Percentiles rank a stretch among this genome's conserved stretches.
These are phyloP conservation scores for Diglossa cyanea DNA, from an alignment of 2,797 vertebrate species.

Conservation along the genomic window DNA sequence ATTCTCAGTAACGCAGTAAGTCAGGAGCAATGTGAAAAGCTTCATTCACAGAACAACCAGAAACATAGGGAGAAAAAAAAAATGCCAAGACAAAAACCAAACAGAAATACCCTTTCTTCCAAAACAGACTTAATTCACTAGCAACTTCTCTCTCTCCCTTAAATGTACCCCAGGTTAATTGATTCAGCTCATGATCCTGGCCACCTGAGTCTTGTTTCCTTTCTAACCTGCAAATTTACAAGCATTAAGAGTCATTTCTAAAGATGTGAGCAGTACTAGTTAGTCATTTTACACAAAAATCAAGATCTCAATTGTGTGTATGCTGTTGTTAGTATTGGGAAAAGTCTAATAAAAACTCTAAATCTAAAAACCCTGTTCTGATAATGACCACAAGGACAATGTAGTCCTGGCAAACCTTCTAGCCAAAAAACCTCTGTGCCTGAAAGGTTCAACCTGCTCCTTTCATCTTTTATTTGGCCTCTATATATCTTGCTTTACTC, in stretches of 20 bases:
- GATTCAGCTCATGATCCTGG: background rate
- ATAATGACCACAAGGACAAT: background rate
- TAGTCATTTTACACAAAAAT: background rate
- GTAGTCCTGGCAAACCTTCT: background rate
- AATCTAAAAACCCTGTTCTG: background rate
- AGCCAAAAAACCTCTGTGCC: rapidly evolving
- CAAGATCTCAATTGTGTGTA: background rate
- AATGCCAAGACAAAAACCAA: rapidly evolving
- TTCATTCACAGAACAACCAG: background rate
- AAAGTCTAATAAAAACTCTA: background rate
- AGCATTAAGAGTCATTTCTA: background rate
- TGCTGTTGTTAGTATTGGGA: background rate
- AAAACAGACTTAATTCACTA: background rate
- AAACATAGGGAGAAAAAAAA: background rate
- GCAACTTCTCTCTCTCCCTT: background rate
- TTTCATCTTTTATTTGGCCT: background rate
- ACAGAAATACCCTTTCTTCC: rapidly evolving
- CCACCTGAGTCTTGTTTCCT: background rate
- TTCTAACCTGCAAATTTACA: background rate
- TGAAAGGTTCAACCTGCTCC: background rate
- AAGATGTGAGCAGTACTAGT: background rate
- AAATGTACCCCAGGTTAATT: background rate
- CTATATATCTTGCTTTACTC: background rate
- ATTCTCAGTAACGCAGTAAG: background rate
- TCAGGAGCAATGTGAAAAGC: background rate